Evolutionary conservation across 2,797 vertebrate genomes (phyloP).

Genomic region (Steatocranus sp.): DNA sequence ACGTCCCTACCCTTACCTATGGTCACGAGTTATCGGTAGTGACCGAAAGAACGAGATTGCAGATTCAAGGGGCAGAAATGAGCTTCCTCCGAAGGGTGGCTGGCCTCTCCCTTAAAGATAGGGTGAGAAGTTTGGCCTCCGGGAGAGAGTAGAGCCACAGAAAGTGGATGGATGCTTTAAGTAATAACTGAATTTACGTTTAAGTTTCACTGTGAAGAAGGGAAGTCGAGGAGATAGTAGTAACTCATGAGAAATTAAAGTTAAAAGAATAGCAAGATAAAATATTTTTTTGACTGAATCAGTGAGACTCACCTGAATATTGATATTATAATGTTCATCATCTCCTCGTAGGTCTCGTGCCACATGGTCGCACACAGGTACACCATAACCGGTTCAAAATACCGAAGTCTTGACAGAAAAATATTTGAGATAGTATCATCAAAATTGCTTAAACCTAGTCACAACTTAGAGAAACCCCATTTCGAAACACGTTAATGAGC

Average conservation of each 20-base stretch:
- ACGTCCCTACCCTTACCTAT: too few relatives aligned
- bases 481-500: background rate
- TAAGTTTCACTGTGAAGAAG: too few relatives aligned
- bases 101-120: too few relatives aligned
- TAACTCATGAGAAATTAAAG: fast-evolving
- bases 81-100: too few relatives aligned
- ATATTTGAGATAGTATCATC: background rate
- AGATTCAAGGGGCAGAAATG: too few relatives aligned
- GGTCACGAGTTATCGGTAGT: too few relatives aligned
- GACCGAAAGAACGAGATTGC: too few relatives aligned
- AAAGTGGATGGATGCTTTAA: too few relatives aligned
- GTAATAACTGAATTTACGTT: too few relatives aligned
- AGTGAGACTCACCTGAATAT: conserved; percentile 43
- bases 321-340: conserved; percentile 69
- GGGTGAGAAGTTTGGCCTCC: too few relatives aligned
- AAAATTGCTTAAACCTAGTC: background rate
- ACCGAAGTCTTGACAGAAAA: background rate
- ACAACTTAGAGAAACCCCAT: background rate
- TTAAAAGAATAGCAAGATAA: background rate
- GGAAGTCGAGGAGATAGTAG: too few relatives aligned
- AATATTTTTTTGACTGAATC: background rate
- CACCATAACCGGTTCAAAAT: background rate
- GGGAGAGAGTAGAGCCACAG: too few relatives aligned
- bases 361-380: conserved; percentile 70
- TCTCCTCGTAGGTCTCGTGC: conserved; percentile 70